Conservation (phyloP, 2,888 invertebrate genomes). For the Apodemia zela region DNA sequence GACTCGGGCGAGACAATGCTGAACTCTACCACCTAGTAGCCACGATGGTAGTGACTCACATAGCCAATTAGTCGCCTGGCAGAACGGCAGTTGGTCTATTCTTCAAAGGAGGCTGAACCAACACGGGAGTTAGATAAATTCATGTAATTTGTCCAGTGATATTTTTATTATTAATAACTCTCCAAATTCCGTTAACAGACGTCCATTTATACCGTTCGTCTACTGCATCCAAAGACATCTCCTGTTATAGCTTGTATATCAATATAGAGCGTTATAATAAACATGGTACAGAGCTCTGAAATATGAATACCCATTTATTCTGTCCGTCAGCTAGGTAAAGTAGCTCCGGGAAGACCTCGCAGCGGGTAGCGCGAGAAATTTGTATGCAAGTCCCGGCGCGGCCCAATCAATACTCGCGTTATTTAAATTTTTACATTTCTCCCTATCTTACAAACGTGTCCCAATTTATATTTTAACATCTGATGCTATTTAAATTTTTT, state of each 20-base stretch:
- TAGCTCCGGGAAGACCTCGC: background rate
- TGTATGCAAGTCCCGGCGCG: constrained; percentile 18
- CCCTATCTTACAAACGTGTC: constrained; percentile 16
- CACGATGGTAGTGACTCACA: no score
- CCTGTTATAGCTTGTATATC: background rate
- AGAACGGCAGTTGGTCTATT: no score
- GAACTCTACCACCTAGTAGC: no score
- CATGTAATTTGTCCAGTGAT: no score
- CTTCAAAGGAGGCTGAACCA: no score
- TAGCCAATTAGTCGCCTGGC: no score
- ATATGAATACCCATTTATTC: background rate
- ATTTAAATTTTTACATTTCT: constrained; percentile 22
- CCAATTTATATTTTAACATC: constrained; percentile 12
- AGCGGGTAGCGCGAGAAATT: background rate
- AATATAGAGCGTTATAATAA: background rate
- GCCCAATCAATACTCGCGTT: constrained; percentile 20
- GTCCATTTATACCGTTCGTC: background rate
- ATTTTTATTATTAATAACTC: background rate
- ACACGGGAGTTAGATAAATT: no score
- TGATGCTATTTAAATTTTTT: background rate
- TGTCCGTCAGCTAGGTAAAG: background rate
- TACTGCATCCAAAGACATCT: background rate
- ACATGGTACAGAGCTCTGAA: background rate
- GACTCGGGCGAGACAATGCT: no score
- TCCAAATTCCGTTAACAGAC: background rate